Evolutionary conservation across 2,113 vertebrate genomes (phyloP), one percentile per base, ranked within the genome.

Genomic region (Turdus rufiventris): DNA sequence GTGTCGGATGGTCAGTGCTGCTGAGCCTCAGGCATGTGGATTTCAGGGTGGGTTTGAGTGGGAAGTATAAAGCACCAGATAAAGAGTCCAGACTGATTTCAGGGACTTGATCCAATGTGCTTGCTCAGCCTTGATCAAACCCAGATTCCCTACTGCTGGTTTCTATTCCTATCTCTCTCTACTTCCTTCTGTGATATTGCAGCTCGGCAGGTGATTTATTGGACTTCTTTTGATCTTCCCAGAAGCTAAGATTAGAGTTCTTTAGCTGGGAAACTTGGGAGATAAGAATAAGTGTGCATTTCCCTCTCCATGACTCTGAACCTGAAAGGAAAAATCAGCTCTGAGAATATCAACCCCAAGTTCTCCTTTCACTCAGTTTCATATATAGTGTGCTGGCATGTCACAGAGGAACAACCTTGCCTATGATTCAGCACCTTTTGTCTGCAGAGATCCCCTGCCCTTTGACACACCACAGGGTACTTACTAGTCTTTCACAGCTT

Each of bases 401-500:
- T 31, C 34, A 18, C 0, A 0, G 34, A 34, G 77, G 34, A 81
- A 31, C 36, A 10, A 6, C 48, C 71, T 4, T 0, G 7, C n/a
- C 58, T 2, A 31, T 94, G 93, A 91, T 8, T 89, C 95, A 94
- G 73, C 87, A 60, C 18, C 54, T 57, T 70, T 53, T 10, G 14
- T 7, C 47, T 11, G 13, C 79, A 53, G 80, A 40, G 47, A 26
- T 61, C 25, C 58, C 60, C 51, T 56, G 60, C 45, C 68, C 67
- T 53, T 24, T 60, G 58, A 8, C 2, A 38, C 7, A n/a, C 3
- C 9, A 4, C 2, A 2, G 10, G 51, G 18, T 8, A 24, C 7
- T 65, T 42, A n/a, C 9, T 4, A 3, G 9, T 17, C 56, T 66
- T 31, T 58, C 74, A 10, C 31, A 25, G 76, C 0, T 31, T 11